Evolutionary conservation across 2,113 vertebrate species (phyloP).

Genomic region (Odocoileus virginianus): DNA sequence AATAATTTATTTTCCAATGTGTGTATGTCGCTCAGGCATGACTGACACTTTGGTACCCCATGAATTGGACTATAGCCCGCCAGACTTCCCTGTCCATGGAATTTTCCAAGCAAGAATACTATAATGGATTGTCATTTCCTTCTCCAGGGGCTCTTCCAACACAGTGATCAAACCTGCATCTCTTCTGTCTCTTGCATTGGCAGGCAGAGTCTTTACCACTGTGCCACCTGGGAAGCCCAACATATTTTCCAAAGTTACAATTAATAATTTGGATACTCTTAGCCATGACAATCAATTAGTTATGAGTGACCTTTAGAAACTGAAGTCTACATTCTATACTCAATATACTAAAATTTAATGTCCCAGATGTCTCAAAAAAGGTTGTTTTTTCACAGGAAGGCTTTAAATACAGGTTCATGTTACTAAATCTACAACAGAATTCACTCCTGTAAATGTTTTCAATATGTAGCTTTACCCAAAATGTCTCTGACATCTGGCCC

Average conservation of each 20-base stretch:
- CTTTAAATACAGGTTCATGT: neutral
- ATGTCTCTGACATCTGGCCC: neutral
- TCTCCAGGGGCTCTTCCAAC: neutral
- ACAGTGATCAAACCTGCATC: neutral
- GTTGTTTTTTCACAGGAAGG: neutral
- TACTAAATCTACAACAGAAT: neutral
- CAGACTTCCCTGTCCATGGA: neutral
- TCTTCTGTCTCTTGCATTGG: neutral
- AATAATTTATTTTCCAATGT: neutral
- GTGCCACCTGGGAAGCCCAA: neutral
- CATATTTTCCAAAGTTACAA: neutral
- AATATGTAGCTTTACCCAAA: neutral
- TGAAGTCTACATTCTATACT: neutral
- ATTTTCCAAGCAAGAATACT: neutral
- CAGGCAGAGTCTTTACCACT: neutral
- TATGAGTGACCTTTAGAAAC: neutral
- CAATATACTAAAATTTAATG: neutral
- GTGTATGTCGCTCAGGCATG: accelerated
- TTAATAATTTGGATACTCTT: neutral
- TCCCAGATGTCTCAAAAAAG: neutral
- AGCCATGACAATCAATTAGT: neutral
- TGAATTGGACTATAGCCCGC: neutral
- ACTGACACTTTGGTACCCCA: neutral
- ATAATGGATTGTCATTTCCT: neutral
- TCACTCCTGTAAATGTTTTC: neutral